Base-by-base conservation (phyloP, 2,797 vertebrate species). In the Sternotherus odoratus region DNA sequence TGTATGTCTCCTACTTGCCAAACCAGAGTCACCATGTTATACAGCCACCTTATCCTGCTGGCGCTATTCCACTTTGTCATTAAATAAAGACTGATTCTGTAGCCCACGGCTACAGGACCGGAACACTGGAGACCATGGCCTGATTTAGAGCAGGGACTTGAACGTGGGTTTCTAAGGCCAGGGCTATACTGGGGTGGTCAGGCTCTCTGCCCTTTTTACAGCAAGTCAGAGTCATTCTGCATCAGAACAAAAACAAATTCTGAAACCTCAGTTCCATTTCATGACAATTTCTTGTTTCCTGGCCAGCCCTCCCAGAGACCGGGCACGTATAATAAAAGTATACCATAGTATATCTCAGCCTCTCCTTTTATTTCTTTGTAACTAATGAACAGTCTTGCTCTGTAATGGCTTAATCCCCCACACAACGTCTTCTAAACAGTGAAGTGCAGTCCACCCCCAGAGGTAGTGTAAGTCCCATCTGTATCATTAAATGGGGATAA, bases 391-490 rank as follows among this genome's bases (percentile, higher is more conserved):
- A 87, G 92, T 92, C 86, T 63, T 91, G 69, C 3, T 78, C 82
- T 85, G 88, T 80, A 82, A 56, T 46, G 60, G 11, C 10, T 69
- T 69, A 69, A 15, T 72, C 21, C 49, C 69, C 80, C 46, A 82
- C 53, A 46, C 5, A 90, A 79, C 78, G 91, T 39, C 11, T 39
- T 69, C 21, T 69, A 69, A 92, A 83, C 33, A 77, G 75, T 88
- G 93, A 39, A 72, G 91, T 83, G 28, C 12, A 39, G n/a, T 83
- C 87, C 82, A 86, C 81, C 87, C 89, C 49, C 87, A 85, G 4
- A 48, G 74, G 56, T 54, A 33, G 26, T 85, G 57, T 88, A 49
- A 11, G 83, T 11, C 50, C 49, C 24, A 90, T 79, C 33, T 57
- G 2, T 16, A 82, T 79, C 50, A 69, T n/a, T 87, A 36, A 7